Evolutionary conservation across 2,888 invertebrate genomes (phyloP).

Genomic region (Campoplex nolae): DNA sequence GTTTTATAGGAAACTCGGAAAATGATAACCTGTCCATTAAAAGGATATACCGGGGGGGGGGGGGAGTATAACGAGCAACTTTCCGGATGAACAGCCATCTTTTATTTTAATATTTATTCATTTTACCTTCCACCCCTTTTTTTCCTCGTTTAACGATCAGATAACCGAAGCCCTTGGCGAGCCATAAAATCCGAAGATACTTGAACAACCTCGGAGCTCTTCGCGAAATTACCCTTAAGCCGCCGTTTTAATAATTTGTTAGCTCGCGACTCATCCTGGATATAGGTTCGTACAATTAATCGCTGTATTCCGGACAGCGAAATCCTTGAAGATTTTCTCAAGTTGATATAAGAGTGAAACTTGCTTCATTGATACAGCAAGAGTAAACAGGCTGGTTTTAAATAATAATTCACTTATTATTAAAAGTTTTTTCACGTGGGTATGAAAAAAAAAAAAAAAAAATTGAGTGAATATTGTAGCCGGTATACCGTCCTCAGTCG

Average conservation of each 20-base stretch:
- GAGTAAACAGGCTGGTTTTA: background rate
- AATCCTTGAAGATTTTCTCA: background rate
- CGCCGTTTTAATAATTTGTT: constrained; percentile 62
- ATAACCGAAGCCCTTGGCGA: background rate
- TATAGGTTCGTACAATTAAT: constrained; percentile 57
- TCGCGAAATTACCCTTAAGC: constrained; percentile 58
- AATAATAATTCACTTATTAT: background rate
- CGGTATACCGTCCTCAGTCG: background rate
- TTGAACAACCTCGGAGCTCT: constrained; percentile 26
- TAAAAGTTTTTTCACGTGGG: background rate
- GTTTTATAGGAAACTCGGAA: background rate
- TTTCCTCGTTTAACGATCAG: constrained; percentile 15
- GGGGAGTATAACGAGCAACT: constrained; percentile 36
- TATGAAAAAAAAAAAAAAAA: background rate
- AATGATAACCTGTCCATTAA: constrained; percentile 29
- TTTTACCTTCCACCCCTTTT: background rate
- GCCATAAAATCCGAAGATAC: constrained; percentile 28
- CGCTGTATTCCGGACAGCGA: background rate
- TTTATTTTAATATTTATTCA: constrained; percentile 18
- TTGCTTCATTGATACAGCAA: background rate
- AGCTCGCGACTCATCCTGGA: constrained; percentile 45
- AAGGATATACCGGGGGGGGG: constrained; percentile 24
- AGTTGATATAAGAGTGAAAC: background rate
- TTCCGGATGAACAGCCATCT: background rate
- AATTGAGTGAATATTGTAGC: background rate